phyloP scores from a whole-genome alignment of 2,113 vertebrate genomes.

The Apteryx mantelli region DNA sequence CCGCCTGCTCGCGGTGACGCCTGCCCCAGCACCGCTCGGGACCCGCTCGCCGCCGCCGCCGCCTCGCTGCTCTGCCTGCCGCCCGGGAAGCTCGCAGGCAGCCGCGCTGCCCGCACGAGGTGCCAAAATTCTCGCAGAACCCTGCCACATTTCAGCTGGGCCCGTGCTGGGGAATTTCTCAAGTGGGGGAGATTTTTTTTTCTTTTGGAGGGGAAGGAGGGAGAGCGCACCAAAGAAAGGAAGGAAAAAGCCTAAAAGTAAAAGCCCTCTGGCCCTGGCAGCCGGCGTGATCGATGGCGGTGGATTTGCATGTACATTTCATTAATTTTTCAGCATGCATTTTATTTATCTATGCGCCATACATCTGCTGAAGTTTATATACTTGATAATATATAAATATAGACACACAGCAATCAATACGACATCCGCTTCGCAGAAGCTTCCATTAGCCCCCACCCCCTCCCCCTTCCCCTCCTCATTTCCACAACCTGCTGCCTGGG shows the following conservation, averaged over 20 bases:
- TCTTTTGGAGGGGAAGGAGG: neutral
- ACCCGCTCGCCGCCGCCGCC: too few relatives aligned
- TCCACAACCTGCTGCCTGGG: constrained; percentile 83
- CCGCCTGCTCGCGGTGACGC: too few relatives aligned
- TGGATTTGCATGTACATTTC: constrained; percentile 79
- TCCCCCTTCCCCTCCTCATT: constrained; percentile 72
- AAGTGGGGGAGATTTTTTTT: constrained; percentile 42
- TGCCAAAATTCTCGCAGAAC: neutral
- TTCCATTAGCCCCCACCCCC: constrained; percentile 67
- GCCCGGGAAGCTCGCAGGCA: neutral
- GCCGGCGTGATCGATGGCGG: constrained; percentile 58
- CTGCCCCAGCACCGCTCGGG: too few relatives aligned
- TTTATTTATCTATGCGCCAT: constrained; percentile 83
- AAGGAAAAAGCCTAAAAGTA: constrained; percentile 71
- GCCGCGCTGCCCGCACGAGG: neutral
- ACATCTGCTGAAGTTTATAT: constrained; percentile 84
- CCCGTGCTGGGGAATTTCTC: constrained; percentile 69
- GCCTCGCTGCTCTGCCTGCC: too few relatives aligned
- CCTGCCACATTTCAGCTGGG: neutral
- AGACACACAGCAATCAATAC: constrained; percentile 81
- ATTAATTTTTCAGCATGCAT: constrained; percentile 85
- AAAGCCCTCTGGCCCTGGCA: constrained; percentile 67
- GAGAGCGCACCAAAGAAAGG: constrained; percentile 34
- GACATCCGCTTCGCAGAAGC: constrained; percentile 78
- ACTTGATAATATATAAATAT: constrained; percentile 84